Evolutionary conservation across 1,140 invertebrate genomes (phyloP).

Genomic region (Sinonovacula constricta): DNA sequence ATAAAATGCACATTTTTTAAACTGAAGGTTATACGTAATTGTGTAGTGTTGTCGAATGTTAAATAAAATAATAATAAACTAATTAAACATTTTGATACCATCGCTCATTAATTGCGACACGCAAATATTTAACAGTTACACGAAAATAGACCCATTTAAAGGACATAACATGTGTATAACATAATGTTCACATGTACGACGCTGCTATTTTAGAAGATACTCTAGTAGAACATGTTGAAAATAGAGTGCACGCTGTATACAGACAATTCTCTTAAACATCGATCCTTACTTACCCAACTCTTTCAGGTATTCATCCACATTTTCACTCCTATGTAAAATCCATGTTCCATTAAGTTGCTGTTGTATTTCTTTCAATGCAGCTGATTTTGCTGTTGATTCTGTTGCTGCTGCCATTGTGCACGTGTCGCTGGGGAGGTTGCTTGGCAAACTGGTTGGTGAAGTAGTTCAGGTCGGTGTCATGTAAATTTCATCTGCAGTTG

Average conservation of each 20-base stretch:
- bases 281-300: constrained; percentile 30
- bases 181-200: background rate
- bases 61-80: too few relatives aligned
- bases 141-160: background rate
- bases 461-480: too few relatives aligned
- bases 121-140: background rate
- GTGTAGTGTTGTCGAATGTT: too few relatives aligned
- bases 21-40: too few relatives aligned
- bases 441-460: too few relatives aligned
- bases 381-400: too few relatives aligned
- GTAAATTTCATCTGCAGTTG: too few relatives aligned
- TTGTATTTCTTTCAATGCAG: background rate
- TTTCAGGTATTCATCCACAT: constrained; percentile 23
- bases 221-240: background rate
- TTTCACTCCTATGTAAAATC: constrained; percentile 25
- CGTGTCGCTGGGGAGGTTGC: too few relatives aligned
- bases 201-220: background rate
- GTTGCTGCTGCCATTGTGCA: too few relatives aligned
- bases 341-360: background rate
- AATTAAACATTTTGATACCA: too few relatives aligned
- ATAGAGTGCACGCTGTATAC: background rate
- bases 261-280: background rate
- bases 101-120: background rate
- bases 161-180: background rate
- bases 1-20: too few relatives aligned